These are phyloP conservation scores for Nothocercus julius DNA, from an alignment of 2,113 vertebrate species.

Conservation along the genomic window DNA sequence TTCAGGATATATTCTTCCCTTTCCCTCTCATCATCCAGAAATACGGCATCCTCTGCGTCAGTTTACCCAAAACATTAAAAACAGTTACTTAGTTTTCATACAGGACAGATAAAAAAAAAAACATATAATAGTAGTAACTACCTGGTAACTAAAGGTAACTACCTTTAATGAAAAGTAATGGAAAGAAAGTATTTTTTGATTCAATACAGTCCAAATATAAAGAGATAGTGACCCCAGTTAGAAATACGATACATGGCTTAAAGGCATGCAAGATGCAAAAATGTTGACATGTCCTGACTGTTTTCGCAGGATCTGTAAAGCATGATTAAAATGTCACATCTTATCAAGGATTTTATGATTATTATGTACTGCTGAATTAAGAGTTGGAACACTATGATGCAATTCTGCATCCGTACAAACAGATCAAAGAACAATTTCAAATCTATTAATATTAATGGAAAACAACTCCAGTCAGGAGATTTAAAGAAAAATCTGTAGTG, in stretches of 20 bases:
- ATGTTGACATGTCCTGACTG: not conserved
- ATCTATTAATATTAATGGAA: slow-evolving; percentile 35
- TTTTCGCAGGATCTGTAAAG: slow-evolving; percentile 26
- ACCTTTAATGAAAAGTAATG: not conserved
- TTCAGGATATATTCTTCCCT: slow-evolving; percentile 91
- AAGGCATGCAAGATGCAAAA: slow-evolving; percentile 46
- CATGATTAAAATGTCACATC: slow-evolving; percentile 55
- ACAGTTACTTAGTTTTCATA: not conserved
- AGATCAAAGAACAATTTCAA: slow-evolving; percentile 66
- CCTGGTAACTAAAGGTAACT: too few relatives aligned
- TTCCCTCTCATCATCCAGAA: slow-evolving; percentile 85
- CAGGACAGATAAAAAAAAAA: not conserved
- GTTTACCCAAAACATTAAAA: slow-evolving; percentile 6
- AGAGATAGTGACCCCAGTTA: not conserved
- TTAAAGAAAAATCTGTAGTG: slow-evolving; percentile 33
- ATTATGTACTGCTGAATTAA: slow-evolving; percentile 14
- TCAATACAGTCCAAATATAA: not conserved
- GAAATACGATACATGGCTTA: not conserved
- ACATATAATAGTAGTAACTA: too few relatives aligned
- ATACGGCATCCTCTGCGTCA: slow-evolving; percentile 87
- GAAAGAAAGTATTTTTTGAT: not conserved
- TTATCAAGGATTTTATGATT: slow-evolving; percentile 53
- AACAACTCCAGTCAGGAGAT: slow-evolving; percentile 26
- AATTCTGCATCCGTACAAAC: slow-evolving; percentile 5
- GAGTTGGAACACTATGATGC: not conserved